Base-by-base conservation (phyloP, 2,888 invertebrate genomes). In the Venustoraphidia nigricollis region DNA sequence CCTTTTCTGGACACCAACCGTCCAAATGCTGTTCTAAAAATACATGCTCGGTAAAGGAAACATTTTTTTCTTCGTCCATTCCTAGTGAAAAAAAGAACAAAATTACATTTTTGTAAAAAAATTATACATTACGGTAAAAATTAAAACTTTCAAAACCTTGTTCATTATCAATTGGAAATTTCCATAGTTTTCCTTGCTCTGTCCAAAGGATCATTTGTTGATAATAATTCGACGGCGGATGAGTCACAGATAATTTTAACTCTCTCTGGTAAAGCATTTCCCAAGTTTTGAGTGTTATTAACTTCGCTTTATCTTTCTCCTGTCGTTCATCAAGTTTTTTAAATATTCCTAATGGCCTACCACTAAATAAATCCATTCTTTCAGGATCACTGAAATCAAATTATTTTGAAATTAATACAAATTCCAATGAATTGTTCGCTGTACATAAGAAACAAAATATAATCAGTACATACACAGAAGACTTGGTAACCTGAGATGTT, bases 121-220 rank as follows among this genome's bases (percentile, higher is more conserved):
- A 17, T n/a, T 2, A 17, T 17, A 17, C 17, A 17, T 17, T 17
- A 17, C 2, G 17, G 17, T 17, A 38, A 5, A 5, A 11, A 17
- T 17, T 17, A 17, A 17, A 17, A 17, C 17, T 17, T 17, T 17
- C 17, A 2, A 17, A 66, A 85, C 91, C 95, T 74, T 90, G 87
- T 68, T 98, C 97, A 71, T 98, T 98, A 65, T 98, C 77, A 52
- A 98, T 92, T 2, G 98, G 98, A 64, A 95, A 98, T 54, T 83
- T 80, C 97, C 97, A 98, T 10, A 96, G 66, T 68, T 93, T 95
- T 40, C 92, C 93, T 64, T 92, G 81, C 48, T 92, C 81, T 0
- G 97, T 97, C 95, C 94, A 95, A 46, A 79, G 63, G 43, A 89
- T 85, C 81, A 94, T 83, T 68, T 97, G 91, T 65, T 97, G 86